A percentile compares a stretch with the other conserved stretches of the same genome.
Evolutionary conservation across 1,140 invertebrate species (phyloP).

Genomic region (Anastrepha obliqua): DNA sequence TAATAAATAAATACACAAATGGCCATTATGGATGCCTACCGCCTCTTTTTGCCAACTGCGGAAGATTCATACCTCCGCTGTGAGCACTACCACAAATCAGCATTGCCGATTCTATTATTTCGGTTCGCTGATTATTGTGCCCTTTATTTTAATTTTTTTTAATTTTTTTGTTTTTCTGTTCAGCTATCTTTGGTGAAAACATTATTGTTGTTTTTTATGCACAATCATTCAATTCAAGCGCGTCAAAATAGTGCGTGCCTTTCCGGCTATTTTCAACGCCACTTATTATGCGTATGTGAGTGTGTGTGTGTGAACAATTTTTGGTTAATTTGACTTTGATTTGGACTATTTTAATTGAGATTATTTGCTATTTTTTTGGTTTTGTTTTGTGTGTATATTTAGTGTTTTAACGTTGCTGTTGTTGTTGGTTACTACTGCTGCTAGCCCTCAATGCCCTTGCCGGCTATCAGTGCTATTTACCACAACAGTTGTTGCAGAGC

Average conservation of each 20-base stretch:
- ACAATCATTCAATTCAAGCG: constrained; percentile 2
- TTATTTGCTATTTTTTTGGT: not conserved
- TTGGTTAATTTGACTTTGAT: constrained; percentile 14
- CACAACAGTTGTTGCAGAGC: not conserved
- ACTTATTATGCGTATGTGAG: constrained; percentile 54
- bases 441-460: constrained; percentile 67
- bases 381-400: too few species aligned
- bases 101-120: constrained; percentile 15
- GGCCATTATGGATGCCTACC: constrained; percentile 18
- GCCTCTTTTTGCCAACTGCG: constrained; percentile 34
- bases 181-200: not conserved
- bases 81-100: not conserved
- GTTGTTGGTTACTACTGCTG: not conserved
- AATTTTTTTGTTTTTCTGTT: not conserved
- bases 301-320: constrained; percentile 62
- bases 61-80: not conserved
- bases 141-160: not conserved
- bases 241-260: constrained; percentile 5
- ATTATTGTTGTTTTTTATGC: constrained; percentile 18
- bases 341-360: not conserved
- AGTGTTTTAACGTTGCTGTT: not conserved
- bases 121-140: constrained; percentile 21
- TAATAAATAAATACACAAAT: not conserved
- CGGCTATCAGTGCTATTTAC: constrained; percentile 66
- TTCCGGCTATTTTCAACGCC: constrained; percentile 54